Evolutionary conservation across 2,888 invertebrate genomes (phyloP), one percentile per base, ranked within the genome.

Genomic region (Diogma glabrata): DNA sequence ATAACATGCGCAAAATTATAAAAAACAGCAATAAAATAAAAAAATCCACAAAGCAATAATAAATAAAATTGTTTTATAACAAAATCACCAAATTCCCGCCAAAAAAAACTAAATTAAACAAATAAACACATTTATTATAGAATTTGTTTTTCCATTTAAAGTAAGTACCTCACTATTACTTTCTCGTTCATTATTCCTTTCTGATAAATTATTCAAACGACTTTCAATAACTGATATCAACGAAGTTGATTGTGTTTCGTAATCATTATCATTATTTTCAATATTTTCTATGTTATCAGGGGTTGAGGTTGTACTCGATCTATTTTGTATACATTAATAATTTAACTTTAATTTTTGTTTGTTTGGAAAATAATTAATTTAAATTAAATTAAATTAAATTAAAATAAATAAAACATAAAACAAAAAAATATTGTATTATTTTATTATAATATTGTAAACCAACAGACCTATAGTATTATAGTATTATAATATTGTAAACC

Each of bases 81-180:
- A n/a, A n/a, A n/a, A n/a, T n/a, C 61, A 23, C 56, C 57, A 50
- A 58, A 55, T 46, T 59, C 60, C 17, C 60, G 59, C 3, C 62
- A 58, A n/a, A n/a, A n/a, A n/a, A n/a, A n/a, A n/a, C n/a, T n/a
- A n/a, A n/a, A n/a, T n/a, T n/a, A n/a, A n/a, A n/a, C n/a, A n/a
- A n/a, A n/a, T n/a, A n/a, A n/a, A n/a, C n/a, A n/a, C n/a, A n/a
- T n/a, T n/a, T n/a, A n/a, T n/a, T n/a, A n/a, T n/a, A 43, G 43
- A 36, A 12, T 43, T 43, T 43, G n/a, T 22, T 43, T 38, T 38
- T n/a, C n/a, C n/a, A n/a, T 22, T 43, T 22, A 43, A 43, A 43
- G 20, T 24, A 43, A 43, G 45, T 43, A 50, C 50, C 43, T 43
- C 43, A 43, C 28, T 51, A 38, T 55, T 55, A 36, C 49, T 52